These are phyloP conservation scores for Antrozous pallidus DNA, from an alignment of 2,797 vertebrate species.

Conservation along the genomic window DNA sequence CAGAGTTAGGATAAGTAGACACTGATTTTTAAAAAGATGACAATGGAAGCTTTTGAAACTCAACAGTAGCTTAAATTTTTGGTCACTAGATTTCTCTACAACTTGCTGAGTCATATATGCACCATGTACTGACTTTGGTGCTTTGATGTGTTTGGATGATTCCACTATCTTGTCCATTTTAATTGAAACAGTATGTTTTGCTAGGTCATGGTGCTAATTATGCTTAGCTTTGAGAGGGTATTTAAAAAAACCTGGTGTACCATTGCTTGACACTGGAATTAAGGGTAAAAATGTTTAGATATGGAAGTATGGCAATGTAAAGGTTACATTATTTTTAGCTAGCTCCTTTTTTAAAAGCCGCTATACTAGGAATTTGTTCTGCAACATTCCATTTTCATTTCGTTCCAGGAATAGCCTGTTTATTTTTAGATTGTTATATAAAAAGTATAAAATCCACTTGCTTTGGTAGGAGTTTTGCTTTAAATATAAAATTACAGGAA, in stretches of 20 bases:
- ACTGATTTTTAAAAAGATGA: neutral
- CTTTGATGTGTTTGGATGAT: neutral
- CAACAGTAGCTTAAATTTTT: neutral
- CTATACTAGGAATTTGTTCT: neutral
- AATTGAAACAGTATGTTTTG: neutral
- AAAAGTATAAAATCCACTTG: conserved; percentile 23
- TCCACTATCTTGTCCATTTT: neutral
- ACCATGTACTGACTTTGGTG: neutral
- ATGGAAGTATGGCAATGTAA: neutral
- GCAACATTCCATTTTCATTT: conserved; percentile 3
- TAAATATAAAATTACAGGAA: neutral
- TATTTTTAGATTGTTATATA: conserved; percentile 61
- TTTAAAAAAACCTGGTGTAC: neutral
- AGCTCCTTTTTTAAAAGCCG: neutral
- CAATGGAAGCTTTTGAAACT: neutral
- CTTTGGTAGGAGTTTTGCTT: neutral
- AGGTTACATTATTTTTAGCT: neutral
- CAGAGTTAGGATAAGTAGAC: neutral
- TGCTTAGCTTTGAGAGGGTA: neutral
- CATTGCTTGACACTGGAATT: neutral
- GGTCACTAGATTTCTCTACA: neutral
- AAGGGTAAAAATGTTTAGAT: neutral
- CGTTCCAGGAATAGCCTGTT: conserved; percentile 3
- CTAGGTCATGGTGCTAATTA: neutral
- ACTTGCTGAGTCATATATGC: neutral